Evolutionary conservation across 1,140 invertebrate genomes (phyloP).

Genomic region (Macrocentrus cingulum): DNA sequence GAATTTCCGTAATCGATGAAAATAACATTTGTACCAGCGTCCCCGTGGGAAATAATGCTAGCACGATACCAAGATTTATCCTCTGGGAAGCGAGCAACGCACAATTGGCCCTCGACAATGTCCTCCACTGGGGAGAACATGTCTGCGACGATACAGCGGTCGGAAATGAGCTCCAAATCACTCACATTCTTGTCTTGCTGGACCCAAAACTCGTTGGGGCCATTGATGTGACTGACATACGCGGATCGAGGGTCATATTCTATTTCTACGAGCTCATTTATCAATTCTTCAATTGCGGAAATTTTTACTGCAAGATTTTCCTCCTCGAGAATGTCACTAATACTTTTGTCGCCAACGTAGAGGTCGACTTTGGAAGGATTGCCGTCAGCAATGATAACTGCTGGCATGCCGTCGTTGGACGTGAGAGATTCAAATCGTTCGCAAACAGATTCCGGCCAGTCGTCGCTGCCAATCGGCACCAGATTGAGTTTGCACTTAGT

Average conservation of each 20-base stretch:
- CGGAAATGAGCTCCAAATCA: slow-evolving; percentile 63
- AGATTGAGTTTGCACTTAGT: slow-evolving; percentile 68
- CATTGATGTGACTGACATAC: slow-evolving; percentile 62
- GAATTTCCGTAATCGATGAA: slow-evolving; percentile 67
- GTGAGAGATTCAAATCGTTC: slow-evolving; percentile 62
- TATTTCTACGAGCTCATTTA: slow-evolving; percentile 45
- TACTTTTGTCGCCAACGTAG: slow-evolving; percentile 30
- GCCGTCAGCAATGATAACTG: slow-evolving; percentile 24
- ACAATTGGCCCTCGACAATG: slow-evolving; percentile 60
- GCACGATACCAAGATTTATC: slow-evolving; percentile 70
- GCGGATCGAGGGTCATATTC: slow-evolving; percentile 47
- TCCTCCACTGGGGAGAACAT: slow-evolving; percentile 57
- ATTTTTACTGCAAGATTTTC: slow-evolving; percentile 60
- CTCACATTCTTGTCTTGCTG: slow-evolving; percentile 61
- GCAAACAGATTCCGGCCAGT: slow-evolving; percentile 68
- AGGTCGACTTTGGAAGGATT: slow-evolving; percentile 28
- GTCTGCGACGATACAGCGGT: slow-evolving; percentile 58
- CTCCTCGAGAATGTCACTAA: slow-evolving; percentile 39
- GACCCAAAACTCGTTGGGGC: slow-evolving; percentile 66
- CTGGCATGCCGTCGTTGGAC: slow-evolving; percentile 42
- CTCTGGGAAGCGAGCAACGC: slow-evolving; percentile 67
- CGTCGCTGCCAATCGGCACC: slow-evolving; percentile 63
- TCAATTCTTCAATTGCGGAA: slow-evolving; percentile 44
- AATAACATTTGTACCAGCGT: slow-evolving; percentile 50
- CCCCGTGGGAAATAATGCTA: slow-evolving; percentile 38